Conservation (phyloP, 2,797 vertebrate genomes). For the Darevskia mixta region DNA sequence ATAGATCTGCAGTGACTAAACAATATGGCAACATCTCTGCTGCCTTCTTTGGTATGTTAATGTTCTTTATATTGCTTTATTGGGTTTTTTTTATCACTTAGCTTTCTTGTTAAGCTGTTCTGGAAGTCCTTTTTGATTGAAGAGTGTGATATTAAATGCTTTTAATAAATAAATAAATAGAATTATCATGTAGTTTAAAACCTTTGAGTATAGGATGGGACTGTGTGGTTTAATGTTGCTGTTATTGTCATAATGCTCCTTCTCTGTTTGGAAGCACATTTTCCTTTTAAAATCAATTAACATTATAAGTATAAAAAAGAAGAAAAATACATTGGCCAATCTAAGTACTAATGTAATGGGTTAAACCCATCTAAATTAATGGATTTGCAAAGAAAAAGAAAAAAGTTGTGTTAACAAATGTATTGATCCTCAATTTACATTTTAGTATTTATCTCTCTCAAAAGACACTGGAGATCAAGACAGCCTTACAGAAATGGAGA, state of each 20-base stretch:
- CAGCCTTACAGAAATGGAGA: slow-evolving; percentile 44
- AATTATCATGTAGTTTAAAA: neutral
- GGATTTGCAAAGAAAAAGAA: rapidly evolving
- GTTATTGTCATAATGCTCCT: neutral
- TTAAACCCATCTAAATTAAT: slow-evolving; percentile 17
- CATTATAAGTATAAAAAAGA: neutral
- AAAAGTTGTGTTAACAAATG: slow-evolving; percentile 52
- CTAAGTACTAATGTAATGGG: neutral
- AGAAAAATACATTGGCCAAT: neutral
- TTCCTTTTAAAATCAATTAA: neutral
- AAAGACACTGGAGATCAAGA: neutral
- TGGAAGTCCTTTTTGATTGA: neutral
- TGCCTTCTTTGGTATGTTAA: neutral
- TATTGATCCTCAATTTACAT: neutral
- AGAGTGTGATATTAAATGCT: neutral
- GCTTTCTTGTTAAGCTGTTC: neutral
- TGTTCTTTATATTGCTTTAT: too few relatives aligned
- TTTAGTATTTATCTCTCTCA: neutral
- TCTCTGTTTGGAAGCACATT: neutral
- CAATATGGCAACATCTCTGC: neutral
- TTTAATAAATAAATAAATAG: neutral
- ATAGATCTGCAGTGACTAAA: too few relatives aligned
- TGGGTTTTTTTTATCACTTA: too few relatives aligned
- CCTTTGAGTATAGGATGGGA: neutral
- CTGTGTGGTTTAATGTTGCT: neutral